phyloP scores from a whole-genome alignment of 2,888 invertebrate genomes.

The Pammene fasciana region DNA sequence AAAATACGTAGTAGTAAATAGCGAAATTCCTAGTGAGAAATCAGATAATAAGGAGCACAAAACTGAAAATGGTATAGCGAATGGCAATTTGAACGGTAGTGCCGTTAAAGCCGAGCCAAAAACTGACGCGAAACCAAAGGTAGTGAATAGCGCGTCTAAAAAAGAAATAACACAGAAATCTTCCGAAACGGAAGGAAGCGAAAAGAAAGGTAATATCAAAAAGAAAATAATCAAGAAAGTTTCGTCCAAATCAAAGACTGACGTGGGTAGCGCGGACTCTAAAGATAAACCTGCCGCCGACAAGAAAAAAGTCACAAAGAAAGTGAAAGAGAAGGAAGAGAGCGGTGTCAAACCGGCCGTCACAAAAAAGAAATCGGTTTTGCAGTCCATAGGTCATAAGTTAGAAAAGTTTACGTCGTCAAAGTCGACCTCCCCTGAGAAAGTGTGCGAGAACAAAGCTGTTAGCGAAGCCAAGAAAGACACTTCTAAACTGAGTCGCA shows the following conservation, averaged over 20 bases:
- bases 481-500: constrained; percentile 79
- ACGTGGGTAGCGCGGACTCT: constrained; percentile 60
- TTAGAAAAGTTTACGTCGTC: constrained; percentile 86
- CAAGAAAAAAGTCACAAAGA: constrained; percentile 76
- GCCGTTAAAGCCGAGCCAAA: constrained; percentile 51
- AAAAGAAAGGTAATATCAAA: constrained; percentile 74
- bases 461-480: constrained; percentile 61
- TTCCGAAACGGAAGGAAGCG: constrained; percentile 58
- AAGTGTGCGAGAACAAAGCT: constrained; percentile 64
- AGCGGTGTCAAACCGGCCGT: constrained; percentile 62
- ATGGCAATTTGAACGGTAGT: constrained; percentile 56
- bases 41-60: constrained; percentile 53
- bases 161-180: constrained; percentile 59
- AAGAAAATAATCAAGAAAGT: constrained; percentile 78
- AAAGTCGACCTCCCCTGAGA: constrained; percentile 77
- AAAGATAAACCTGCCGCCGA: constrained; percentile 64
- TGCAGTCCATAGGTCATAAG: constrained; percentile 90
- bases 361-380: constrained; percentile 85
- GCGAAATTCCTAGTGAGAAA: constrained; percentile 50
- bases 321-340: constrained; percentile 71
- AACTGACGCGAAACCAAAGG: constrained; percentile 61
- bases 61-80: constrained; percentile 59
- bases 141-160: constrained; percentile 51
- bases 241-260: constrained; percentile 76
- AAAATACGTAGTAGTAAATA: constrained; percentile 67